Base-by-base conservation (phyloP, 2,797 vertebrate genomes). In the Chromis chromis region DNA sequence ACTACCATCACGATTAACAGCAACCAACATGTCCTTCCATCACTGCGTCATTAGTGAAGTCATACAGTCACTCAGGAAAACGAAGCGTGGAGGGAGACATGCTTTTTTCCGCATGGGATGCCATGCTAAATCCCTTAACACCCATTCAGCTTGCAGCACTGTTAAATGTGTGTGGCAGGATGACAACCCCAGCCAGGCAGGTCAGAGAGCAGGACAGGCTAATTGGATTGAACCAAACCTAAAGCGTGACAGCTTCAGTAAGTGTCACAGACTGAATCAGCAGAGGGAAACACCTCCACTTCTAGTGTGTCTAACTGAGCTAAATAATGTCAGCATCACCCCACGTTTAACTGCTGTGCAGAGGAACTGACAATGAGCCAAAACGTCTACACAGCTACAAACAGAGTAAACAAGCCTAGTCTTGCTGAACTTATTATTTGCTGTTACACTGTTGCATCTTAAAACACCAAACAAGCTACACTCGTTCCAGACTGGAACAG, bases 171-270 rank as follows among this genome's bases (percentile, higher is more conserved):
- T 73, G 65, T 22, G 56, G 31, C 61, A 22, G 73, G 36, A 53
- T 78, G 54, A 74, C 61, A 71, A 6, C 48, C 39, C 19, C 53
- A 46, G 59, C 11, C 65, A 4, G 28, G 60, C 61, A 25, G 66
- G 75, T 87, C 70, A 84, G 72, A 62, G 76, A 73, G 72, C 79
- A 74, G 65, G 49, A 36, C 33, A 0, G 63, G 24, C 61, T 90
- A 82, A 93, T 76, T 87, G 85, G 88, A 91, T 89, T 85, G 70
- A 65, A 77, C n/a, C 60, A 59, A 59, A 78, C 78, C 53, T 39
- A 14, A 75, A 21, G 76, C 19, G 44, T 59, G 72, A 67, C 69
- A n/a, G 70, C 84, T 65, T 39, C 61, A 21, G 9, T 62, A 48
- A 71, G 50, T 68, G 76, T 61, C 58, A 61, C 31, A 58, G 46